Base-by-base conservation (phyloP, 2,113 vertebrate species). In the Eurystomus gularis region DNA sequence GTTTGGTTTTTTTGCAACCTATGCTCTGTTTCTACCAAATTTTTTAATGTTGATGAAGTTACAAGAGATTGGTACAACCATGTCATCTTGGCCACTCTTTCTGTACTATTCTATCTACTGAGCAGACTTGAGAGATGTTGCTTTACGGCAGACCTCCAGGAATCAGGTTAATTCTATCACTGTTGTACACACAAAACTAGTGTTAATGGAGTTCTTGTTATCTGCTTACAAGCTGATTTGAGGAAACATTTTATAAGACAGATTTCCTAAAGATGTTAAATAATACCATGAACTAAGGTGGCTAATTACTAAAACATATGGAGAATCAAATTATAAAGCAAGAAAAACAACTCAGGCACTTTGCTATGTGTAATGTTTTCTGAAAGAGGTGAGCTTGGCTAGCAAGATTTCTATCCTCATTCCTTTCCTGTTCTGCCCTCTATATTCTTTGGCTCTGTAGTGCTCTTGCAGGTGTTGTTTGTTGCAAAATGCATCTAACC, bases 401-500 rank as follows among this genome's bases (percentile, higher is more conserved):
- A 93, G 76, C 85, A 79, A 86, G 94, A 81, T 82, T 95, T 92
- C 84, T 26, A 6, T 69, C 85, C 23, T 95, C 82, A 77, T 93
- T 77, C 75, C 52, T 79, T 94, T 96, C 95, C 93, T 42, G 51
- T 87, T 81, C 64, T 94, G 93, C 79, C 81, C 65, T 44, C 61
- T 61, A 7, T 18, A 48, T 60, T 58, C 90, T 85, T 72, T 52
- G 25, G 48, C 77, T 94, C 82, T 75, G 31, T 71, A 37, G 57
- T 81, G 26, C 72, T 93, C 72, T 76, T 72, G 94, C 97, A 98
- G 97, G 97, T 97, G 97, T 5, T 96, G 79, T 85, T 85, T 91
- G 29, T 94, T 97, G 82, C 75, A 86, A 96, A 96, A 95, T 15
- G 31, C 31, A 40, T 65, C 72, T 88, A 95, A 29, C 82, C 72